Conservation (phyloP, 2,888 invertebrate species). For the Trichopria drosophilae region DNA sequence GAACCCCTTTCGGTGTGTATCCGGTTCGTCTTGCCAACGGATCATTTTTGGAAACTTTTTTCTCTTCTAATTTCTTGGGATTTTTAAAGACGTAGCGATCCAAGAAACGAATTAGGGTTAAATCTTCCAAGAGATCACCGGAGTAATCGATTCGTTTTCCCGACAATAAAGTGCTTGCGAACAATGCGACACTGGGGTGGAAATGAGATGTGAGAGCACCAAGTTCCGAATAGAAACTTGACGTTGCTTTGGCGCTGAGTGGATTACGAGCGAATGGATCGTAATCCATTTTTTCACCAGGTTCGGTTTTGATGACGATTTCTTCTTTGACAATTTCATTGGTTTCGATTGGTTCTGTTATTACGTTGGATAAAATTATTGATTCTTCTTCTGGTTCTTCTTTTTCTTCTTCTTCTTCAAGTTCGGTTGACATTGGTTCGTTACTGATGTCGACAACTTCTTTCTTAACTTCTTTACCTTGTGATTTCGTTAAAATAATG, state of each 20-base stretch:
- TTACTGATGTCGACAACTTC: conserved; percentile 5
- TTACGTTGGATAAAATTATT: conserved; percentile 31
- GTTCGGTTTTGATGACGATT: conserved; percentile 39
- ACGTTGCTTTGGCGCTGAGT: conserved; percentile 76
- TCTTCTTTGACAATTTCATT: conserved; percentile 27
- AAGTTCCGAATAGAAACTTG: conserved; percentile 76
- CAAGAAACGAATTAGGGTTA: conserved; percentile 85
- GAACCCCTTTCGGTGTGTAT: conserved; percentile 72
- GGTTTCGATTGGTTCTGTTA: conserved; percentile 8
- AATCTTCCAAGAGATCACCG: conserved; percentile 93
- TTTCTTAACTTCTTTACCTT: conserved; percentile 21
- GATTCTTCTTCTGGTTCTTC: conserved; percentile 18
- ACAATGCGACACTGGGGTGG: conserved; percentile 90
- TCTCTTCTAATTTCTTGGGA: conserved; percentile 69
- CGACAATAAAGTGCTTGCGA: conserved; percentile 69
- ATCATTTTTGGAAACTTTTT: conserved; percentile 63
- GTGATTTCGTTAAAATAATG: conserved; percentile 34
- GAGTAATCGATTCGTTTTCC: conserved; percentile 78
- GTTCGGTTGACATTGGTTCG: conserved; percentile 31
- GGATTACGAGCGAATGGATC: conserved; percentile 81
- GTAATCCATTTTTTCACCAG: conserved; percentile 60
- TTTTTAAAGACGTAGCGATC: conserved; percentile 97
- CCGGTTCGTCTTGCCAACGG: conserved; percentile 70
- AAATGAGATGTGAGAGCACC: conserved; percentile 72
- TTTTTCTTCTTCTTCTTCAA: conserved; percentile 39